These are phyloP conservation scores for Mohoua ochrocephala DNA, from an alignment of 2,113 vertebrate genomes.

Conservation along the genomic window DNA sequence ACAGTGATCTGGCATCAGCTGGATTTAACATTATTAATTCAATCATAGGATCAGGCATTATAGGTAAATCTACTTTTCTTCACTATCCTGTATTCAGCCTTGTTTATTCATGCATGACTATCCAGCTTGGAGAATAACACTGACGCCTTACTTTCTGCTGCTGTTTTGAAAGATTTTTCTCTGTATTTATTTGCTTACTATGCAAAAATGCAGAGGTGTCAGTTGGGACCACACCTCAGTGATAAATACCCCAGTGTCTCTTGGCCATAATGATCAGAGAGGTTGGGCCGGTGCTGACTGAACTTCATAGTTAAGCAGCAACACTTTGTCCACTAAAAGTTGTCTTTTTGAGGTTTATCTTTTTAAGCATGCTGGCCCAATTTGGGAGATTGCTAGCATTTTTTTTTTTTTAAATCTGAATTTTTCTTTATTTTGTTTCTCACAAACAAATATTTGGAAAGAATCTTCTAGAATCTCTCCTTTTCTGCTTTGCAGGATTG, in stretches of 20 bases:
- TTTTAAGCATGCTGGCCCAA: not conserved
- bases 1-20: conserved; percentile 74
- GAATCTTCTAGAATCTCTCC: not conserved
- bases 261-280: not conserved
- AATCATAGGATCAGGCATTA: conserved; percentile 90
- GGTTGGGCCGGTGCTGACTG: not conserved
- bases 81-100: not conserved
- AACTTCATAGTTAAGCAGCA: not conserved
- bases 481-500: conserved; percentile 77
- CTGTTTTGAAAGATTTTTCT: not conserved
- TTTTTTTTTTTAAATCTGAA: not conserved
- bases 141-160: not conserved
- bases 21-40: conserved; percentile 94
- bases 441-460: not conserved
- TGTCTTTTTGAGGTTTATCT: not conserved
- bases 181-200: not conserved
- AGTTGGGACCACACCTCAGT: not conserved
- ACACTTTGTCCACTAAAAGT: not conserved
- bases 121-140: not conserved
- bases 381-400: not conserved
- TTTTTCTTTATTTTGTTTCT: not conserved
- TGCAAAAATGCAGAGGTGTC: not conserved
- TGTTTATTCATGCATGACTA: not conserved
- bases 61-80: conserved; percentile 75
- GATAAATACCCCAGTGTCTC: not conserved